phyloP scores from a whole-genome alignment of 2,797 vertebrate species.

The Lophotriccus pileatus region DNA sequence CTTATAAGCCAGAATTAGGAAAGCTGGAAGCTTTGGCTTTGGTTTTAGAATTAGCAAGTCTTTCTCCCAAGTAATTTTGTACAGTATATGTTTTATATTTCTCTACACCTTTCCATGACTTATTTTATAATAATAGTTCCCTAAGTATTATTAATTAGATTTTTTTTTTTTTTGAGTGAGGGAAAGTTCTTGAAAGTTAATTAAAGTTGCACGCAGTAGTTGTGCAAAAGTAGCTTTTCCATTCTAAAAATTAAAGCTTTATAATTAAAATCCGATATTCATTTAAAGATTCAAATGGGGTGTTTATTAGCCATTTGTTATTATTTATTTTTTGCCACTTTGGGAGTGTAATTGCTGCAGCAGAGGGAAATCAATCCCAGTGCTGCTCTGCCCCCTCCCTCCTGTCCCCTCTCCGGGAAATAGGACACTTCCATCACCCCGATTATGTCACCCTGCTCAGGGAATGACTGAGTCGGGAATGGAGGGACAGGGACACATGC shows the following conservation, averaged over 20 bases:
- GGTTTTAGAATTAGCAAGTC: not conserved
- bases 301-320: slow-evolving; percentile 74
- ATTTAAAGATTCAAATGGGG: slow-evolving; percentile 66
- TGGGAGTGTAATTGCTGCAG: not conserved
- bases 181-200: slow-evolving; percentile 80
- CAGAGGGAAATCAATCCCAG: not conserved
- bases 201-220: slow-evolving; percentile 77
- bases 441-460: not conserved
- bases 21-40: not conserved
- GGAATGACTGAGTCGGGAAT: not conserved
- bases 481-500: not conserved
- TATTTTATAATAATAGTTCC: slow-evolving; percentile 71
- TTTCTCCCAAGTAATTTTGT: not conserved
- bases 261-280: slow-evolving; percentile 78
- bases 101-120: not conserved
- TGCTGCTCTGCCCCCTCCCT: not conserved
- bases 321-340: slow-evolving; percentile 55
- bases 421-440: not conserved
- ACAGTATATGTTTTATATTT: slow-evolving; percentile 19
- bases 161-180: slow-evolving; percentile 64
- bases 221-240: slow-evolving; percentile 75
- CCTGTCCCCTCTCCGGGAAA: not conserved
- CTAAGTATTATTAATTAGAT: slow-evolving; percentile 77
- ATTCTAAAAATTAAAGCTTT: slow-evolving; percentile 76
- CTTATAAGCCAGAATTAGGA: not conserved